Evolutionary conservation across 2,888 invertebrate genomes (phyloP), one percentile per base, ranked within the genome.

Genomic region (Rhagonycha lutea): DNA sequence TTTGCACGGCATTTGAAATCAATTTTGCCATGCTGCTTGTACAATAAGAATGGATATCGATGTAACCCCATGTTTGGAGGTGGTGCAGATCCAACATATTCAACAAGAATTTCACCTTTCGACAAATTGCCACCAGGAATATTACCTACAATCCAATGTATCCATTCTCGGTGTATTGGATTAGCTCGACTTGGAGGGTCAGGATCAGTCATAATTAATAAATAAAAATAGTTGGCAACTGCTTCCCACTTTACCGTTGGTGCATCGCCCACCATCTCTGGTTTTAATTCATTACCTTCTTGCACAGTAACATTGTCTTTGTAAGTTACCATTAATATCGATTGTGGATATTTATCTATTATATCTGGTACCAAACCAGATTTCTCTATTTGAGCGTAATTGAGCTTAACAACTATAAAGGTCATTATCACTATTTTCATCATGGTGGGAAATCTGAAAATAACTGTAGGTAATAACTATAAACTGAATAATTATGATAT

Each of bases 141-240:
- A 83, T 95, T 95, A 18, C 91, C 93, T 12, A 95, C 91, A 4
- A 94, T 87, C 95, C 95, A 95, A 85, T 95, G 95, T 82, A 93
- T 92, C 92, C 93, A 94, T 87, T 95, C 94, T n/a, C 94, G 89
- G 81, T 90, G 92, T 81, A 90, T 92, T 0, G 94, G 94, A 70
- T 90, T 90, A 79, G 89, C 88, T 24, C 94, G 89, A 81, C 92
- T 93, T 8, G 95, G 95, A 1, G 94, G 94, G 87, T 95, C 95
- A 0, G 95, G 95, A 87, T 95, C 95, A 0, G 84, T 87, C 90
- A 91, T 89, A 24, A 89, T 89, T 18, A 91, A 82, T 0, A 83
- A 80, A 74, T 86, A 87, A 47, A 82, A 84, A 4, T 81, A 70
- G 18, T 79, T 80, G 65, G 82, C 80, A 10, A 84, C 84, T 1